Base-by-base conservation (phyloP, 2,113 vertebrate genomes). In the Odocoileus virginianus region DNA sequence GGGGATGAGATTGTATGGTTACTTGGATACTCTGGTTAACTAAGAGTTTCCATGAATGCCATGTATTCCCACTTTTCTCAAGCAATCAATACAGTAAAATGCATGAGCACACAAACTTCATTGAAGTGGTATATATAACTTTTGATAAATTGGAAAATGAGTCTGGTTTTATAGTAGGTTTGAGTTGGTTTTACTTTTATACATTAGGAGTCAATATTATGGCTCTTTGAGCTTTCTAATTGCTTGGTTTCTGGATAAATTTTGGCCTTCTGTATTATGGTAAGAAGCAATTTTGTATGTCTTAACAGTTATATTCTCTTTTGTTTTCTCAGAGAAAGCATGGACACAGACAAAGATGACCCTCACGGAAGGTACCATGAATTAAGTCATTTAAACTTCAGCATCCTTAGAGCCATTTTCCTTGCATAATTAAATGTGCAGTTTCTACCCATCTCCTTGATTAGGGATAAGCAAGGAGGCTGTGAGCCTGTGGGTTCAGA, bases 301-400 rank as follows among this genome's bases (percentile, higher is more conserved):
- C 30, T 89, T 87, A 87, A 97, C 50, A 74, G 23, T 92, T 50
- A 76, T 28, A 19, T 96, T 98, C 89, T 98, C 43, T 97, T 97
- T 94, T 98, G 91, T 98, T 98, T 98, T 98, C 97, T 91, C 98
- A 99, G 99, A 82, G 99, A 99, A 97, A 99, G 99, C 97, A 99
- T 99, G 99, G 99, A 99, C 98, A 99, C 99, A 96, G 99, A 99
- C 98, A 99, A 99, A 98, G 99, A 99, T 91, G 99, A 99, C 98
- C 99, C 99, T 47, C 99, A 99, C 78, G 99, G 99, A 98, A 99
- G 99, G 99, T 99, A 99, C 97, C 71, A 36, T 30, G 71, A 89
- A 57, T 83, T 90, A 81, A 81, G 71, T 96, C 33, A 71, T 87
- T 97, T 95, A 87, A 57, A 50, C 36, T 61, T 91, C 67, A 88